Conservation (phyloP, 2,797 vertebrate species). For the Halcyon smyrnensis region DNA sequence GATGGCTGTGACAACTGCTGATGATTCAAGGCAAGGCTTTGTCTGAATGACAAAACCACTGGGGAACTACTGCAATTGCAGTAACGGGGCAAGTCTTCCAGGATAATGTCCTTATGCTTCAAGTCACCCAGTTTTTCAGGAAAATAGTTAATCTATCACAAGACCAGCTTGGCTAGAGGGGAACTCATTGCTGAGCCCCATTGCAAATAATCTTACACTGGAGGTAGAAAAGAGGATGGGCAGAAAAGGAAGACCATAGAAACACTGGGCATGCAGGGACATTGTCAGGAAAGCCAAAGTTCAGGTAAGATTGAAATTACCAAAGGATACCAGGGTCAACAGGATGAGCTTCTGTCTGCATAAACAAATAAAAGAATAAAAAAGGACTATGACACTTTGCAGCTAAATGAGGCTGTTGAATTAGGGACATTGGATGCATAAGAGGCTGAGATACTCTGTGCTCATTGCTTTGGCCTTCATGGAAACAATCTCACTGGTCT, state of each 20-base stretch:
- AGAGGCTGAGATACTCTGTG: background rate
- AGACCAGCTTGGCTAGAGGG: background rate
- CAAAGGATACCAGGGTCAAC: background rate
- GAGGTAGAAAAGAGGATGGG: background rate
- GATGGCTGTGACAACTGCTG: background rate
- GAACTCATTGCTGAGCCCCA: background rate
- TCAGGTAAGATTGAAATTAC: background rate
- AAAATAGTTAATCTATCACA: background rate
- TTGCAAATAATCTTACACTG: background rate
- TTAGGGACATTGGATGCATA: background rate
- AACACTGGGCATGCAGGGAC: background rate
- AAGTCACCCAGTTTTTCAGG: background rate
- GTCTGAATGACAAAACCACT: background rate
- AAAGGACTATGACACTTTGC: no score
- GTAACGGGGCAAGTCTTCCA: background rate
- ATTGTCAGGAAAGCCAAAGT: background rate
- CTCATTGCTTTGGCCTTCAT: background rate
- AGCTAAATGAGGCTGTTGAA: background rate
- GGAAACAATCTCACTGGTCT: background rate
- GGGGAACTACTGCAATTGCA: background rate
- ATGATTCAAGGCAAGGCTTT: background rate
- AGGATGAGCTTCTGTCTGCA: background rate
- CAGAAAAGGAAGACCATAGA: background rate
- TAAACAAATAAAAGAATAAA: no score
- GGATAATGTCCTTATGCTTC: background rate